Evolutionary conservation across 1,140 invertebrate species (phyloP).

Genomic region (Phenacoccus solenopsis): DNA sequence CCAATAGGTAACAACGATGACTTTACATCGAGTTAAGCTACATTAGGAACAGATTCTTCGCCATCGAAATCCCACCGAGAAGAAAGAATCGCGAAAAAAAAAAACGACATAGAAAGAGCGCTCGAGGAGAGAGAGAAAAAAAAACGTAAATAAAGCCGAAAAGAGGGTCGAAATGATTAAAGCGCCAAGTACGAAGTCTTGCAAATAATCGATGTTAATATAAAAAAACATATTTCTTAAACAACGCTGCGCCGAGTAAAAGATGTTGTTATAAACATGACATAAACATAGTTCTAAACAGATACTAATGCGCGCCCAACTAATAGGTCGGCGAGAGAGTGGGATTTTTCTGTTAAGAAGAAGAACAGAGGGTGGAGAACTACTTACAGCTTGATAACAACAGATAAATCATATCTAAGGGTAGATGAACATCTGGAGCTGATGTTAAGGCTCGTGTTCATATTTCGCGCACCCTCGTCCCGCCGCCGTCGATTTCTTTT

Average conservation of each 20-base stretch:
- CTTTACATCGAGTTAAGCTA: too few relatives aligned
- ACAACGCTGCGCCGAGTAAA: conserved; percentile 5
- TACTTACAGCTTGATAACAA: conserved; percentile 17
- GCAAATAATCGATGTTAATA: conserved; percentile 17
- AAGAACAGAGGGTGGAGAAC: neutral
- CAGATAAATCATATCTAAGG: conserved; percentile 16
- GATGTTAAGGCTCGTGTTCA: conserved; percentile 17
- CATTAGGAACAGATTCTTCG: too few relatives aligned
- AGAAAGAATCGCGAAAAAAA: too few relatives aligned
- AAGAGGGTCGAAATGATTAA: neutral
- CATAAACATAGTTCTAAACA: conserved; percentile 16
- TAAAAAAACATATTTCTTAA: conserved; percentile 17
- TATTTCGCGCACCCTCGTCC: conserved; percentile 6
- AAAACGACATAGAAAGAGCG: too few relatives aligned
- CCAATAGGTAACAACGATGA: too few relatives aligned
- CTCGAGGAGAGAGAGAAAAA: too few relatives aligned
- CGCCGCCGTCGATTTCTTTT: conserved; percentile 1
- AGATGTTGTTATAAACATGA: conserved; percentile 17
- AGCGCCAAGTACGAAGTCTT: neutral
- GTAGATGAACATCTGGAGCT: conserved; percentile 17
- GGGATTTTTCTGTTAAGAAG: conserved; percentile 6
- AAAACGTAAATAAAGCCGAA: too few relatives aligned
- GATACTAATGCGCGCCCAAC: conserved; percentile 4
- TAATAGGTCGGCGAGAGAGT: conserved; percentile 5
- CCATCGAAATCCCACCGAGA: too few relatives aligned